Evolutionary conservation across 2,113 vertebrate genomes (phyloP).

Genomic region (Catharus minimus): DNA sequence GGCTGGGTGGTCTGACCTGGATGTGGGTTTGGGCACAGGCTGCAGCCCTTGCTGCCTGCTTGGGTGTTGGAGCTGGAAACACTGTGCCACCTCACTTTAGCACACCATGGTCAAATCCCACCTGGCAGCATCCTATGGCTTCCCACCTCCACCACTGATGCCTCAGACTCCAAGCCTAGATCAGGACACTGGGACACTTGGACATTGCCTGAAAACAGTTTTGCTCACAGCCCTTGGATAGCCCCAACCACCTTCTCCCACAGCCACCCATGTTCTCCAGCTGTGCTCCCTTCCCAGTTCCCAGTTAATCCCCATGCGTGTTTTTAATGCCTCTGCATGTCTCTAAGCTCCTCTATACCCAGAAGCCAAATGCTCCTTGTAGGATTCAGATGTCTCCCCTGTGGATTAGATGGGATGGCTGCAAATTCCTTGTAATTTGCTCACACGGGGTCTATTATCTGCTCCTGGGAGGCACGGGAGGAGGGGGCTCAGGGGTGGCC

Average conservation of each 20-base stretch:
- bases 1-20: background rate
- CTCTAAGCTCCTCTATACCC: conserved; percentile 21
- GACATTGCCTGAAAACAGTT: background rate
- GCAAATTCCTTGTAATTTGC: conserved; percentile 48
- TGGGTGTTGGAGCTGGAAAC: fast-evolving
- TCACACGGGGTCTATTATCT: background rate
- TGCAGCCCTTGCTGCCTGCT: background rate
- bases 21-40: background rate
- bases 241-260: background rate
- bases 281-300: conserved; percentile 25
- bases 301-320: conserved; percentile 38
- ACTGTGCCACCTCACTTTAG: fast-evolving
- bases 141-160: background rate
- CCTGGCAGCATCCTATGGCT: fast-evolving
- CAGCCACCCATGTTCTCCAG: conserved; percentile 3
- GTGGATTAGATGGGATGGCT: conserved; percentile 29
- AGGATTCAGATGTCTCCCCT: conserved; percentile 16
- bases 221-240: background rate
- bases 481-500: background rate
- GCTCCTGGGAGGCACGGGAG: background rate
- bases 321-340: conserved; percentile 48
- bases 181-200: background rate
- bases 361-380: conserved; percentile 22
- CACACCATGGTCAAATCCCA: fast-evolving
- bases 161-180: background rate